A percentile compares a stretch with the other conserved stretches of the same genome.
These are phyloP conservation scores for Tenebrosternarchus preto DNA, from an alignment of 2,113 vertebrate species.

Conservation along the genomic window DNA sequence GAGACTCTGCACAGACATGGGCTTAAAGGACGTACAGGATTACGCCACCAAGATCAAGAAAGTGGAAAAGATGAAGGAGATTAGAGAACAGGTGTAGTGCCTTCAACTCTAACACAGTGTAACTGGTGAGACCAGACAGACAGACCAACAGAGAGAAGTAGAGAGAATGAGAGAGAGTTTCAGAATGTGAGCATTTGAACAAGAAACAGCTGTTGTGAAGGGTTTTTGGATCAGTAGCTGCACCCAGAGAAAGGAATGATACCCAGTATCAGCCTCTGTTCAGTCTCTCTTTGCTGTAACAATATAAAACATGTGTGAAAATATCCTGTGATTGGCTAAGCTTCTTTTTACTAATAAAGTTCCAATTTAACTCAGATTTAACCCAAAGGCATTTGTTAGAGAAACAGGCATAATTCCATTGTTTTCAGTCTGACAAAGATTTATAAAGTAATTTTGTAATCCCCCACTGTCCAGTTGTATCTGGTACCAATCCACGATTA, in stretches of 20 bases:
- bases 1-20: slow-evolving; percentile 91
- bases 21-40: slow-evolving; percentile 91
- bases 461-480: neutral
- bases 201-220: slow-evolving; percentile 60
- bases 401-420: neutral
- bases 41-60: slow-evolving; percentile 92
- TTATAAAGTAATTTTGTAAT: neutral
- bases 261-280: slow-evolving; percentile 11
- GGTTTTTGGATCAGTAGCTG: slow-evolving; percentile 44
- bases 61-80: slow-evolving; percentile 92
- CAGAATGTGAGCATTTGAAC: slow-evolving; percentile 45
- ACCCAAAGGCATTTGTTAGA: too few relatives aligned
- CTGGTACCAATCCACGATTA: neutral
- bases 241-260: slow-evolving; percentile 20
- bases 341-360: too few relatives aligned
- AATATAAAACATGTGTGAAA: too few relatives aligned
- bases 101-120: neutral
- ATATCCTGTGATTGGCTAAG: neutral
- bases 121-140: too few relatives aligned
- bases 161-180: too few relatives aligned
- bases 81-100: slow-evolving; percentile 86
- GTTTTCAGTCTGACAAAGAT: neutral
- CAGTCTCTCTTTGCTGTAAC: neutral
- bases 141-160: too few relatives aligned
- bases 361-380: too few relatives aligned